A percentile compares a stretch with the other conserved stretches of the same genome.
Conservation (phyloP, 2,113 vertebrate species). For the Plecotus auritus region DNA sequence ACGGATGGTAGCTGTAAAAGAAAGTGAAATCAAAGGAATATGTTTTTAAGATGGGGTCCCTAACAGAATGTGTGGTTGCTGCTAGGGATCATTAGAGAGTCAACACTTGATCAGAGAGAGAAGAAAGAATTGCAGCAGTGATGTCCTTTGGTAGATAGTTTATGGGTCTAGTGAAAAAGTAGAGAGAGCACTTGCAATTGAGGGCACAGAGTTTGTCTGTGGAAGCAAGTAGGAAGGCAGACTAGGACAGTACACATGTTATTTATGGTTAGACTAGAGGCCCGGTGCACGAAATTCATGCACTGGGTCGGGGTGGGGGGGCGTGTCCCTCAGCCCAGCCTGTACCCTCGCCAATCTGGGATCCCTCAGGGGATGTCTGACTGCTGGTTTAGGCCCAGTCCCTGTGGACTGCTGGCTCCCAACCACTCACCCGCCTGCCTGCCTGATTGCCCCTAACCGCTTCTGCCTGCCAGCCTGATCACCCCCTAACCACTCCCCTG, state of each 20-base stretch:
- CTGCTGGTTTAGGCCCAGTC: too few relatives aligned
- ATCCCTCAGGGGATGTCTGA: too few relatives aligned
- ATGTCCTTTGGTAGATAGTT: not conserved
- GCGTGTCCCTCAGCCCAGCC: too few relatives aligned
- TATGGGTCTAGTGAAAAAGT: not conserved
- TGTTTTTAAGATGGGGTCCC: not conserved
- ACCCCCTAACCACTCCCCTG: too few relatives aligned
- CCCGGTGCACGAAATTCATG: too few relatives aligned
- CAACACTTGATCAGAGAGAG: not conserved
- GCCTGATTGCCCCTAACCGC: too few relatives aligned
- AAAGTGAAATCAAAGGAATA: not conserved
- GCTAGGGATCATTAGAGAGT: not conserved
- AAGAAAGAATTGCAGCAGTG: not conserved
- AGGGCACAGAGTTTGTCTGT: not conserved
- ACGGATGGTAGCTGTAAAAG: not conserved
- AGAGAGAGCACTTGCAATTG: not conserved
- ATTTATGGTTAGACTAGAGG: too few relatives aligned
- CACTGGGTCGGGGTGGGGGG: too few relatives aligned
- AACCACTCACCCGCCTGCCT: too few relatives aligned
- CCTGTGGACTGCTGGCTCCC: too few relatives aligned
- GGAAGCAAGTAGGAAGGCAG: not conserved
- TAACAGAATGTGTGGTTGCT: not conserved
- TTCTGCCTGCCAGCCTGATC: too few relatives aligned
- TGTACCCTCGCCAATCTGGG: too few relatives aligned
- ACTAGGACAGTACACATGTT: not conserved